Base-by-base conservation (phyloP, 1,140 invertebrate species). In the Bombus waltoni region DNA sequence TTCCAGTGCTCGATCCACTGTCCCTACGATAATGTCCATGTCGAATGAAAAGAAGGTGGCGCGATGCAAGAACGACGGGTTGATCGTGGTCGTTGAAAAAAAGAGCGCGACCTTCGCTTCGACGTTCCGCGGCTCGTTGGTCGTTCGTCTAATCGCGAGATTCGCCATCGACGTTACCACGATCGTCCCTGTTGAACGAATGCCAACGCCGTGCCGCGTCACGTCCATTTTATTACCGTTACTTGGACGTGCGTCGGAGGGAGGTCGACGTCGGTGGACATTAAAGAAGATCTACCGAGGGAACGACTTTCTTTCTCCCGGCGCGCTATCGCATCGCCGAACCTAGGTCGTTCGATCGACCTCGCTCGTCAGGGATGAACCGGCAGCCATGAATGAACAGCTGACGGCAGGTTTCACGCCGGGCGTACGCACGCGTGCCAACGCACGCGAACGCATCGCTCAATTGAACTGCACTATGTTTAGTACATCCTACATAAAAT, bases 221-320 rank as follows among this genome's bases (percentile, higher is more conserved):
- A 13, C 44, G 57, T 42, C 47, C 85, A 70, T 59, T 87, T 88
- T 81, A 81, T 87, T 87, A 87, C 82, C 87, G 62, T 82, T 74
- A 53, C 38, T 66, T 80, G 38, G 57, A 71, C 62, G 62, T 42
- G 28, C 18, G 72, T 53, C 47, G 53, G 53, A 57, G 65, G n/a
- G 22, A 40, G 73, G 81, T 71, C 59, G 76, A n/a, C 25, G 25
- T 87, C 87, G 77, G 72, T 71, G 68, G 81, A 35, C 25, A 47
- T 87, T 88, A 88, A 87, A 88, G 86, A 78, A 86, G 86, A 87
- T 22, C 81, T 83, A 62, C 71, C 86, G 32, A 72, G 62, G 57
- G n/a, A 68, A 10, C 3, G 62, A 35, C 25, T 65, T 76, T n/a
- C 47, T 65, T 76, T 8, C 44, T 9, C 9, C n/a, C 28, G 59